Evolutionary conservation across 1,140 invertebrate species (phyloP), one percentile per base, ranked within the genome.

Genomic region (Achroia grisella): DNA sequence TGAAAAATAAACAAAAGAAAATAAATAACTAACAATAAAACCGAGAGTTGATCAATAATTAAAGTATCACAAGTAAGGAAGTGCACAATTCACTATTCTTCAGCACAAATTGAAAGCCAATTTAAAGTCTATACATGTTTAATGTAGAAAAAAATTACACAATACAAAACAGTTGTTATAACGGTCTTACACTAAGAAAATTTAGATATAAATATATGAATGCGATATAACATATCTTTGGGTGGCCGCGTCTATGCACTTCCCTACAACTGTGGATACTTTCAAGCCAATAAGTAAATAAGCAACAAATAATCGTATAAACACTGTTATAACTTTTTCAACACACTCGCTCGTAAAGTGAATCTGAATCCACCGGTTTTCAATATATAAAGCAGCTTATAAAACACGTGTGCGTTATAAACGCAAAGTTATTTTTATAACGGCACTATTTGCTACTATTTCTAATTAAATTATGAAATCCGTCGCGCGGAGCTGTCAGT

Each of bases 51-150:
- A n/a, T 23, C 14, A 23, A 28, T 32, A 27, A 23, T 35, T 15
- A 43, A 23, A 71, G 62, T 71, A 70, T 67, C 54, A 70, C 31
- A 60, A 52, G 67, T 69, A 77, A 66, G 82, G 85, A 87, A 87
- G 85, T 87, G 85, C 85, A 72, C 63, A 56, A 28, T 87, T 86
- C 85, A 87, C 85, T 87, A 87, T 87, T 87, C 77, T 86, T 86
- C 82, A 86, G 85, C 85, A 86, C 85, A 85, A 34, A 54, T 55
- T 51, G 54, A 67, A 71, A 60, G 48, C 48, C 55, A 56, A 46
- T 48, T 17, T 59, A 49, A 49, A 41, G 48, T 42, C 37, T 48
- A 48, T 43, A 49, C 40, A 40, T 44, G 15, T 62, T 57, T 63
- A 60, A 60, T 59, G 44, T 46, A 59, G 30, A 52, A 50, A 62